Percentiles rank a stretch among this genome's conserved stretches.
Conservation (phyloP, 2,888 invertebrate species). For the Nymphalis polychloros region DNA sequence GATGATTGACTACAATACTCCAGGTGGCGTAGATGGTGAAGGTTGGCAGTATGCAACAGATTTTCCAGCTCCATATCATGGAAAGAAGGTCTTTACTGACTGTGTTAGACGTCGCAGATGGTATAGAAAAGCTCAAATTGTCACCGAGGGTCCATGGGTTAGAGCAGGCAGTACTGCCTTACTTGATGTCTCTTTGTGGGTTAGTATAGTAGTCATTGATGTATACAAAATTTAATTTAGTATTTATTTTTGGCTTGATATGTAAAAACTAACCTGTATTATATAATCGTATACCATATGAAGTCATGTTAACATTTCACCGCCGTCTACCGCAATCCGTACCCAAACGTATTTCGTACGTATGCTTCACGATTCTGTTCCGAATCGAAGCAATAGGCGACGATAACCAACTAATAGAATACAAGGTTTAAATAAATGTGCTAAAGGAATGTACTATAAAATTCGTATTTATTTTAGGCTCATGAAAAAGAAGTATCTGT, state of each 20-base stretch:
- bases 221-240: no score
- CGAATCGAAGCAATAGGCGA: no score
- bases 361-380: no score
- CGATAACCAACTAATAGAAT: no score
- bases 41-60: conserved; percentile 98
- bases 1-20: conserved; percentile 94
- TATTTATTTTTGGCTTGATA: no score
- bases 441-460: neutral
- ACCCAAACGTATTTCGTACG: no score
- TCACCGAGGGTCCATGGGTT: conserved; percentile 93
- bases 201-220: conserved; percentile 51
- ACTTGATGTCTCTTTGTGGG: conserved; percentile 89
- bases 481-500: conserved; percentile 79
- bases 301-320: no score
- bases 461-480: conserved; percentile 48
- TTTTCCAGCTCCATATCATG: conserved; percentile 93
- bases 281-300: no score
- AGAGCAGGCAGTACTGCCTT: conserved; percentile 93
- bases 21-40: conserved; percentile 93
- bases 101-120: conserved; percentile 92
- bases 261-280: no score
- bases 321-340: no score
- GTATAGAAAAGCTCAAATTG: conserved; percentile 91
- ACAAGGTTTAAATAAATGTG: neutral
- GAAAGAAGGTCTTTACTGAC: conserved; percentile 92